Evolutionary conservation across 2,113 vertebrate genomes (phyloP), one percentile per base, ranked within the genome.

Genomic region (Miniopterus natalensis): DNA sequence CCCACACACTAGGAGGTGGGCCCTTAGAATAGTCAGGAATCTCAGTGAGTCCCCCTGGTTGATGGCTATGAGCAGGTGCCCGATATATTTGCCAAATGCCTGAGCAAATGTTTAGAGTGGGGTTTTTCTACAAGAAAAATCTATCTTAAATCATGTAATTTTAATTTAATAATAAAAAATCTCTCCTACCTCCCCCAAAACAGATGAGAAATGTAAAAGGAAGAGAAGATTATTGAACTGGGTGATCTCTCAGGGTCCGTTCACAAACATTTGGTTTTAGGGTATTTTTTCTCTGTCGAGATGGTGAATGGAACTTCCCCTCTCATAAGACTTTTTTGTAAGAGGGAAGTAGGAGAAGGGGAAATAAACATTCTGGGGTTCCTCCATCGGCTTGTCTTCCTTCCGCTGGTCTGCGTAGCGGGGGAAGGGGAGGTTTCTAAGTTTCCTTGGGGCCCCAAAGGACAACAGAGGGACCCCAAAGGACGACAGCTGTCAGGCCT

Each of bases 321-420:
- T 85, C 79, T 66, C 31, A 20, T 53, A 66, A 91, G 78, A 86
- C 45, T 61, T 55, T 61, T 91, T 11, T 84, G 73, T n/a, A n/a
- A 91, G 59, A 40, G 61, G 66, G 88, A 97, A 97, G 94, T 94
- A 57, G 12, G 17, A 95, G 66, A 96, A 93, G 78, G n/a, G 87
- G 80, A 92, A 96, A 90, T 77, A 86, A 65, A 29, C 63, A 25
- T 40, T 84, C 29, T 84, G 66, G 70, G 59, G 75, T 92, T 95
- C 79, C 84, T 90, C 79, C 53, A 29, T 23, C 6, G 0, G 23
- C 84, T 71, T 27, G 6, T 59, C 68, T 88, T 91, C 78, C 81
- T 91, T 94, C 85, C 3, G 0, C 84, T 70, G 68, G 25, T 55
- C 61, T 36, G 17, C 2, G 9, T 20, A 66, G 45, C 71, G n/a